These are phyloP conservation scores for Podilymbus podiceps DNA, from an alignment of 2,113 vertebrate species.

Conservation along the genomic window DNA sequence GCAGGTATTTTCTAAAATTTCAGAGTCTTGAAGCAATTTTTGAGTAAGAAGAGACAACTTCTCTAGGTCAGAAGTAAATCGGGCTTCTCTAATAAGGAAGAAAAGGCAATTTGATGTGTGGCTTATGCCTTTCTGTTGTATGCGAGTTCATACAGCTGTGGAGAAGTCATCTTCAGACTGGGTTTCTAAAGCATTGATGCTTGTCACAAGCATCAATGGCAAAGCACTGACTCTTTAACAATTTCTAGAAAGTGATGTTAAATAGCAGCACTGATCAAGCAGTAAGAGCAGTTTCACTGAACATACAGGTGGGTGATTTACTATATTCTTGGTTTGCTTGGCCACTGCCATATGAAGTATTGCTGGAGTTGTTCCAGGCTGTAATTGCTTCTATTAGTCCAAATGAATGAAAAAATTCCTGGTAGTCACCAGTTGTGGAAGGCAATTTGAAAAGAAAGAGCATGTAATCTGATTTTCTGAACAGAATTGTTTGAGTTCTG, in stretches of 20 bases:
- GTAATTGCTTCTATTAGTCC: not conserved
- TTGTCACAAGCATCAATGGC: not conserved
- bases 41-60: not conserved
- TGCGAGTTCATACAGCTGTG: not conserved
- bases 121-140: not conserved
- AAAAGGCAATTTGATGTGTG: not conserved
- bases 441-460: not conserved
- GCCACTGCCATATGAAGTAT: not conserved
- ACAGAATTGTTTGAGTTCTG: not conserved
- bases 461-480: not conserved
- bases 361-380: not conserved
- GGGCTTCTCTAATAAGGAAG: not conserved
- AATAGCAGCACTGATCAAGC: not conserved
- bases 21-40: not conserved
- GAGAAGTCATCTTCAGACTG: not conserved
- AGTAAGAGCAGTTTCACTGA: not conserved
- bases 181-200: not conserved
- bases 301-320: not conserved
- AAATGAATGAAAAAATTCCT: not conserved
- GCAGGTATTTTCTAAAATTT: not conserved
- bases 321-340: not conserved
- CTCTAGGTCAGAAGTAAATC: not conserved
- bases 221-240: not conserved
- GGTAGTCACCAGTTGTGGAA: not conserved
- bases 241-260: not conserved